Percentiles rank a stretch among this genome's conserved stretches.
These are phyloP conservation scores for Ochotona princeps DNA, from an alignment of 2,113 vertebrate genomes.

Conservation along the genomic window DNA sequence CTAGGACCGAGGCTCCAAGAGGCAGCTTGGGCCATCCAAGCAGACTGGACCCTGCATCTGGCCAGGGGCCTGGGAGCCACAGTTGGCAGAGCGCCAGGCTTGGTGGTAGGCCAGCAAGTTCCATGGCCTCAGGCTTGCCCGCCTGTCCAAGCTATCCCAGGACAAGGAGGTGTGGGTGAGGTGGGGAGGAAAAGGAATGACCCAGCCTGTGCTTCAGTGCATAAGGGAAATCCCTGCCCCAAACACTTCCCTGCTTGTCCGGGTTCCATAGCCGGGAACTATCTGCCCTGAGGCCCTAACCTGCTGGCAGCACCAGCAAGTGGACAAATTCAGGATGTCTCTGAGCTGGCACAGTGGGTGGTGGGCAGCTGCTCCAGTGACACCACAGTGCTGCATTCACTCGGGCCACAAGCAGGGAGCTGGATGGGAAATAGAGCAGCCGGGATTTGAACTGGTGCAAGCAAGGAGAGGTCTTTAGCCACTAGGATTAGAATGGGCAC, in stretches of 20 bases:
- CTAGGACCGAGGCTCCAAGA: background rate
- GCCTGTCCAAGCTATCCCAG: background rate
- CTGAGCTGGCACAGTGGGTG: slow-evolving; percentile 54
- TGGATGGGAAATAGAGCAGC: too few species aligned
- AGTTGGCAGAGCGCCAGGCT: background rate
- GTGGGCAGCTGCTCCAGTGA: background rate
- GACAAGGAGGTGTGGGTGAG: too few species aligned
- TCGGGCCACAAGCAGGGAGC: slow-evolving; percentile 54
- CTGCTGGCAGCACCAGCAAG: slow-evolving; percentile 45
- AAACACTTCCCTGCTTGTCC: slow-evolving; percentile 22
- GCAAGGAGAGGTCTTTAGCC: too few species aligned
- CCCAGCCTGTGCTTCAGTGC: background rate
- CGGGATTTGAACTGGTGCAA: too few species aligned
- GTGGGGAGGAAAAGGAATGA: background rate
- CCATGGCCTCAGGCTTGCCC: background rate
- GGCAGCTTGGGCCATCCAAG: background rate
- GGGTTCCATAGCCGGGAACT: slow-evolving; percentile 52
- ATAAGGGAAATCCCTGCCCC: slow-evolving; percentile 46
- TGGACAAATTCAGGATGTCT: slow-evolving; percentile 61
- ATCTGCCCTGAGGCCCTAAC: slow-evolving; percentile 48
- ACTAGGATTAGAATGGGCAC: too few species aligned
- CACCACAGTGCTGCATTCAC: background rate
- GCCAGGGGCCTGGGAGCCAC: background rate
- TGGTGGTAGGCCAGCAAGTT: background rate
- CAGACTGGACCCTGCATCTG: too few species aligned